Base-by-base conservation (phyloP, 2,113 vertebrate species). In the Psammodynastes pulverulentus region DNA sequence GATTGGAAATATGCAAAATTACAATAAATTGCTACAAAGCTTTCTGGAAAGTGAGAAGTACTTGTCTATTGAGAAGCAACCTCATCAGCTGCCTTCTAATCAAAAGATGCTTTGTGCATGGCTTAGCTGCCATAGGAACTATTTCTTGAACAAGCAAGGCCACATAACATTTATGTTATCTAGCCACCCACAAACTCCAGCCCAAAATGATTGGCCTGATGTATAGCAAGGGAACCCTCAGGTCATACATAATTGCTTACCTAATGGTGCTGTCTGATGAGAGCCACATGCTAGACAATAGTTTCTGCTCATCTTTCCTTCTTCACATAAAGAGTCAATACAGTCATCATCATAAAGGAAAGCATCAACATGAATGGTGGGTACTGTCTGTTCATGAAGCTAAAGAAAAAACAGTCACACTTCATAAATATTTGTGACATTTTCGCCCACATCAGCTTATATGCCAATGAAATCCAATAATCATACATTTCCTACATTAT, bases 291-390 rank as follows among this genome's bases (percentile, higher is more conserved):
- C 94, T 21, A 97, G 96, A 92, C 99, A 99, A 96, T 98, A 99
- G 92, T 97, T 98, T 89, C 98, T 98, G 96, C 98, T 99, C 98
- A 99, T 98, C 95, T 98, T 97, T 84, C 99, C 98, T 85, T 98
- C 97, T 88, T 98, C 98, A 97, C 98, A 99, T 93, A 98, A 97
- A 94, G 97, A 94, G 96, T 99, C 99, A 97, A 99, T 97, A 93
- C 97, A 95, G 51, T 99, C 98, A 91, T 99, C 99, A 93, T 98
- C 98, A 95, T 98, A 99, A 95, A 99, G 98, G 97, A 99, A 99
- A 58, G 98, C 96, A 96, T 99, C 98, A 88, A 99, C 96, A 39
- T 99, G 98, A 93, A 98, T 96, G 45, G 98, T 98, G 3, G 98
- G 98, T 34, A 96, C 95, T 39, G 97, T 91, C 88, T 97, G 97